Base-by-base conservation (phyloP, 2,888 invertebrate species). In the Aspidiotus rigidus region DNA sequence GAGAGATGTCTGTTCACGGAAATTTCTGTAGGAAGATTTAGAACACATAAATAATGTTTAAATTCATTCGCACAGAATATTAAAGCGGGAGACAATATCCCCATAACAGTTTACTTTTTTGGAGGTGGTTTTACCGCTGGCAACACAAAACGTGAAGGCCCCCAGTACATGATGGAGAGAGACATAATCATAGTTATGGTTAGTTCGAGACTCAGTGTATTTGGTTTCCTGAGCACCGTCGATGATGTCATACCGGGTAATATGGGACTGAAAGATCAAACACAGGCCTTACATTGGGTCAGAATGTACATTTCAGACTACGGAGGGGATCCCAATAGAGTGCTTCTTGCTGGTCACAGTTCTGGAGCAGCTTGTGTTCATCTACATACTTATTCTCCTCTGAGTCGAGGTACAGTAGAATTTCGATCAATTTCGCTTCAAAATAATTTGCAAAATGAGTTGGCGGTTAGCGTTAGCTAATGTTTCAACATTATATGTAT, bases 81-180 rank as follows among this genome's bases (percentile, higher is more conserved):
- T 17, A 56, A 41, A 42, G 62, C 54, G 8, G 59, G 64, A 0
- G 62, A 70, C 55, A 70, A 71, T 17, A 16, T 72, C 72, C 78
- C 79, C 6, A 79, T 82, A 0, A 77, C 82, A 78, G 78, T 82
- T 6, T 82, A 79, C 77, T 79, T 82, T 59, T 81, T 80, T 74
- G 82, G 82, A 0, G 82, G 82, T 7, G 80, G 79, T 13, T 82
- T 80, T 72, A 78, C 64, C 41, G 54, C 56, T 0, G 72, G 71
- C 2, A 60, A 60, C 11, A 66, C 13, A 0, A 10, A 11, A 13
- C 17, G 16, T n/a, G 41, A 44, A 17, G 72, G 73, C 0, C 74
- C 74, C 7, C 72, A 74, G 13, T 72, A 70, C 55, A 41, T 73
- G 1, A 71, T 74, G 59, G 71, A 71, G 16, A 69, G 72, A n/a